These are phyloP conservation scores for Smutsia temminckii DNA, from an alignment of 2,797 vertebrate species.

Conservation along the genomic window DNA sequence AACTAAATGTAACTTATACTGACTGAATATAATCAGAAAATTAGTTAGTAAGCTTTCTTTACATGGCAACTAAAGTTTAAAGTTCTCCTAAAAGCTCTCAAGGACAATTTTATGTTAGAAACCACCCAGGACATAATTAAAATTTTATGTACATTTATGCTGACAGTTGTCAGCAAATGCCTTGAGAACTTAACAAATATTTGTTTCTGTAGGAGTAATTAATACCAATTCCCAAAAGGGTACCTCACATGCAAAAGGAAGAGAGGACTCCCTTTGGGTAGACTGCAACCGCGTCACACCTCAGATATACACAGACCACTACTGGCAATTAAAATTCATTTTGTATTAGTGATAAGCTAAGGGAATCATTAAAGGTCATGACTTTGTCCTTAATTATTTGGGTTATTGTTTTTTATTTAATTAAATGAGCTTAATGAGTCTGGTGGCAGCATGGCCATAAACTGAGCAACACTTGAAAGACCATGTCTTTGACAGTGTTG, in stretches of 20 bases:
- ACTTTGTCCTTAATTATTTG: constrained; percentile 83
- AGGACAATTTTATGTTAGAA: constrained; percentile 75
- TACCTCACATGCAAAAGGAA: constrained; percentile 69
- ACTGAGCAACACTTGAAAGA: constrained; percentile 14
- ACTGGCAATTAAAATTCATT: constrained; percentile 87
- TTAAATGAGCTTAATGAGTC: constrained; percentile 82
- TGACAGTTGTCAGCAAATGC: constrained; percentile 60
- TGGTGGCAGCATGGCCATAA: constrained; percentile 72
- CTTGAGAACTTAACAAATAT: constrained; percentile 75
- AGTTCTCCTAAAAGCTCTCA: constrained; percentile 71
- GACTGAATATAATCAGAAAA: constrained; percentile 76
- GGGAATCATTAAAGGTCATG: constrained; percentile 81
- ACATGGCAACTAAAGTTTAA: constrained; percentile 72
- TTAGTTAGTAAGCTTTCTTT: constrained; percentile 78
- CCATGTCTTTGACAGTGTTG: constrained; percentile 10
- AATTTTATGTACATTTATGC: constrained; percentile 69
- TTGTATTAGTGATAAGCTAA: constrained; percentile 78
- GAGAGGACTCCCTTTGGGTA: constrained; percentile 77
- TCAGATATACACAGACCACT: constrained; percentile 85
- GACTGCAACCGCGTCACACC: constrained; percentile 78
- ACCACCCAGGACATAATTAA: constrained; percentile 77
- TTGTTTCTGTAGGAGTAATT: constrained; percentile 79
- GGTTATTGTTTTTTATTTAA: constrained; percentile 86
- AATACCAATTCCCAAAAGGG: constrained; percentile 76
- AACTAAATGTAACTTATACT: constrained; percentile 75